Evolutionary conservation across 2,113 vertebrate genomes (phyloP).

Genomic region (Perccottus glenii): DNA sequence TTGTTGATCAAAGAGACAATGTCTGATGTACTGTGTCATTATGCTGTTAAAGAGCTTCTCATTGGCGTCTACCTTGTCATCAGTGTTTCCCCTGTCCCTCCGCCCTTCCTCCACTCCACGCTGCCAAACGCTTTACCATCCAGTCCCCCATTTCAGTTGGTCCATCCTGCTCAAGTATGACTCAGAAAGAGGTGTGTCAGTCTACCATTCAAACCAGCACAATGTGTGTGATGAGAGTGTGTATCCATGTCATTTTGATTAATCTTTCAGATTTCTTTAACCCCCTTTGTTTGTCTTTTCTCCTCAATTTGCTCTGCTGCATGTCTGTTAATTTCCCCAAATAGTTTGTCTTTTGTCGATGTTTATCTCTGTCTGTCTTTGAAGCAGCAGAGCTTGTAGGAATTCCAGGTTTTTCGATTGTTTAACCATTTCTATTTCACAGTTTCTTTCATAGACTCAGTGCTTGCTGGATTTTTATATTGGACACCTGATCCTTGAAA

Average conservation of each 20-base stretch:
- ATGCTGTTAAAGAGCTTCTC: conserved; percentile 46
- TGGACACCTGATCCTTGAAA: conserved; percentile 17
- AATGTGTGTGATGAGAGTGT: conserved; percentile 51
- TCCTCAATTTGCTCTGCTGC: conserved; percentile 69
- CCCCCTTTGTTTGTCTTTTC: conserved; percentile 60
- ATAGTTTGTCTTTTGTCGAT: conserved; percentile 25
- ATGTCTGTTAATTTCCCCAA: conserved; percentile 20
- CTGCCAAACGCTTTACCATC: conserved; percentile 71
- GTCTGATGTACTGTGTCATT: conserved; percentile 14
- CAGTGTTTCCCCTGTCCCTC: conserved; percentile 61
- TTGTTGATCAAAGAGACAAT: conserved; percentile 7
- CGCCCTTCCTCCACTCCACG: conserved; percentile 59
- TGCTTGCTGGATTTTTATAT: conserved; percentile 69
- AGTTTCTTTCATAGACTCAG: conserved; percentile 62
- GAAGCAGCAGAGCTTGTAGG: conserved; percentile 70
- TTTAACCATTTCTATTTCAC: conserved; percentile 46
- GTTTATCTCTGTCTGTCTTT: conserved; percentile 33
- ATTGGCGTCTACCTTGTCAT: conserved; percentile 56
- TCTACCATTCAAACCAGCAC: conserved; percentile 74
- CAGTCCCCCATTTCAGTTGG: conserved; percentile 76
- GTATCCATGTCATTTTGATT: conserved; percentile 74
- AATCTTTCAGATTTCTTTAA: conserved; percentile 59
- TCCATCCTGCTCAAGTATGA: conserved; percentile 84
- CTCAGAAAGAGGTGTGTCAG: conserved; percentile 86
- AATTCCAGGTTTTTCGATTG: conserved; percentile 55